Base-by-base conservation (phyloP, 2,797 vertebrate genomes). In the Spea hammondii region DNA sequence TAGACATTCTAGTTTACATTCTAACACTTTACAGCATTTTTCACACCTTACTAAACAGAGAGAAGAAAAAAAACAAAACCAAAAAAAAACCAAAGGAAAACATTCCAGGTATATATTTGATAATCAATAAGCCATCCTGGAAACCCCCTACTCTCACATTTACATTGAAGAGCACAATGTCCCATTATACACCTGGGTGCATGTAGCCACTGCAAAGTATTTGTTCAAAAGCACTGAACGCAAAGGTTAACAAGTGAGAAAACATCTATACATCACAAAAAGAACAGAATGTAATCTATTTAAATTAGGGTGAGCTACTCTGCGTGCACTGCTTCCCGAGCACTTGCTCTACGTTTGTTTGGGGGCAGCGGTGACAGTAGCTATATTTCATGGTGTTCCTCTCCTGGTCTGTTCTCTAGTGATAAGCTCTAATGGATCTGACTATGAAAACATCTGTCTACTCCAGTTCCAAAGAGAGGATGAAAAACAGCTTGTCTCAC, bases 351-450 rank as follows among this genome's bases (percentile, higher is more conserved):
- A 32, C 32, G 32, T 32, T 32, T 3, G 80, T 85, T 85, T 86
- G 83, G 69, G 84, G 86, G 85, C 91, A 81, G 79, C n/a, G 59
- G 77, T 97, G 96, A 97, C 95, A 99, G 94, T 3, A 83, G 90
- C 88, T 91, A 96, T 98, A 96, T 95, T 95, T 97, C 95, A 98
- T 76, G 77, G 87, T 0, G 80, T 57, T 83, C 83, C 76, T 83
- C 88, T 85, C 86, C 77, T 78, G 79, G 90, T 91, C 95, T 98
- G 96, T 90, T 86, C 92, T 89, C 89, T 73, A 60, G 86, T 93
- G 97, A 98, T 98, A 98, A 98, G 95, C 93, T 88, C 85, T 95
- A 95, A 97, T 95, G 95, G 94, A 97, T 97, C 94, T 94, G 88
- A 90, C 85, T 83, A n/a, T 17, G 77, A 85, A 83, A 88, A 87